Evolutionary conservation across 2,113 vertebrate genomes (phyloP), one percentile per base, ranked within the genome.

Genomic region (Turdus rufiventris): DNA sequence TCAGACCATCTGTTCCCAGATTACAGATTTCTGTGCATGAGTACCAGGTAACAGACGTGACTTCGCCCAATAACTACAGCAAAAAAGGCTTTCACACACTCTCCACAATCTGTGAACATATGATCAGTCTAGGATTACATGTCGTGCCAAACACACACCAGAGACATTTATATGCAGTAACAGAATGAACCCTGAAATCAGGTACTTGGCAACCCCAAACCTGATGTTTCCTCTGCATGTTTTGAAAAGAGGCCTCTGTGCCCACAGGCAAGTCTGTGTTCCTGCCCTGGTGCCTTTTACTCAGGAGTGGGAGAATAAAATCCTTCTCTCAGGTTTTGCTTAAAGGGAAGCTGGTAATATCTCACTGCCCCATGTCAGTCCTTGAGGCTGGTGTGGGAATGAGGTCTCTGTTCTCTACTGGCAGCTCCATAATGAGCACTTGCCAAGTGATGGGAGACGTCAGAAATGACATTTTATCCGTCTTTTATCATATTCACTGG

Each of bases 21-120:
- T 95, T 94, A 85, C 95, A 97, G 94, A 96, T 96, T 97, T 96
- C 86, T 94, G 93, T 96, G 93, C 96, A 74, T 94, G 97, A 91
- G 74, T 91, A 97, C 97, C 96, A 98, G 97, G 96, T 97, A 97
- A 77, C 96, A 98, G 96, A 97, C 70, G n/a, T 67, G 74, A 85
- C 92, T 98, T 93, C 2, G 70, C 90, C 95, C 96, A 96, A 63
- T 96, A 92, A 96, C 91, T 93, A 92, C 70, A 95, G 94, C 43
- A 93, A 92, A 97, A 97, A 97, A 95, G 84, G 90, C 97, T 97
- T 97, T 94, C 96, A 91, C 90, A 95, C 93, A 70, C 96, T 90
- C 85, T 91, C 89, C 9, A 8, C 90, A 88, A 96, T 97, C 96
- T 97, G 97, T 96, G 97, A 97, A 97, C 97, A 97, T 97, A 97